phyloP scores from a whole-genome alignment of 2,797 vertebrate genomes.

The Phrynocephalus forsythii region DNA sequence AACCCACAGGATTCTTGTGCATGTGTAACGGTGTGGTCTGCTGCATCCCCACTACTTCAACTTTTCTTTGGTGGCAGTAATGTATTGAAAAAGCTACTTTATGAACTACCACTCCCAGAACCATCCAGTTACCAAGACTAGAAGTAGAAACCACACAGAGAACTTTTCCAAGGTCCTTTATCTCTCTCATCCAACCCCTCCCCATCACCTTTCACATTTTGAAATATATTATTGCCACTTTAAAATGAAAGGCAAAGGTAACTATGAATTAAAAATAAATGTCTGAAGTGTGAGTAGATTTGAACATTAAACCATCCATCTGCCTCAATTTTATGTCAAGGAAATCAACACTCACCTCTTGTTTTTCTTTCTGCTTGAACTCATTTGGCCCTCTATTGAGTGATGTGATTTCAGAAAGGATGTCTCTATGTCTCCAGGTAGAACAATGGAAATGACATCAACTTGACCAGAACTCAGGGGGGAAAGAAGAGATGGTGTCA shows the following conservation, averaged over 20 bases:
- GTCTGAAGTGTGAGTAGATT: not conserved
- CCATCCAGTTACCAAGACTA: no score
- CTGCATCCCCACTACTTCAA: not conserved
- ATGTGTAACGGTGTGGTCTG: not conserved
- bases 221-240: not conserved
- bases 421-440: constrained; percentile 29
- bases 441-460: constrained; percentile 23
- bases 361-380: constrained; percentile 37
- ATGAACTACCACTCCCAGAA: no score
- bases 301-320: not conserved
- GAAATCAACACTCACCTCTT: constrained; percentile 8
- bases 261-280: not conserved
- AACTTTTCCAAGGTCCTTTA: no score
- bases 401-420: constrained; percentile 35
- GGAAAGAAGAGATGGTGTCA: constrained; percentile 22
- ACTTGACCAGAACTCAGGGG: not conserved
- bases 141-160: no score
- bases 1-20: not conserved
- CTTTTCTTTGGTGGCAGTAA: not conserved
- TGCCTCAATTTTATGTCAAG: constrained; percentile 6
- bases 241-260: not conserved
- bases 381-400: constrained; percentile 45
- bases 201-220: not conserved
- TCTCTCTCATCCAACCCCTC: not conserved
- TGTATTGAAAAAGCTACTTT: not conserved